A percentile compares a stretch with the other conserved stretches of the same genome.
These are phyloP conservation scores for Sminthurinus aureus DNA, from an alignment of 2,888 invertebrate species.

Conservation along the genomic window DNA sequence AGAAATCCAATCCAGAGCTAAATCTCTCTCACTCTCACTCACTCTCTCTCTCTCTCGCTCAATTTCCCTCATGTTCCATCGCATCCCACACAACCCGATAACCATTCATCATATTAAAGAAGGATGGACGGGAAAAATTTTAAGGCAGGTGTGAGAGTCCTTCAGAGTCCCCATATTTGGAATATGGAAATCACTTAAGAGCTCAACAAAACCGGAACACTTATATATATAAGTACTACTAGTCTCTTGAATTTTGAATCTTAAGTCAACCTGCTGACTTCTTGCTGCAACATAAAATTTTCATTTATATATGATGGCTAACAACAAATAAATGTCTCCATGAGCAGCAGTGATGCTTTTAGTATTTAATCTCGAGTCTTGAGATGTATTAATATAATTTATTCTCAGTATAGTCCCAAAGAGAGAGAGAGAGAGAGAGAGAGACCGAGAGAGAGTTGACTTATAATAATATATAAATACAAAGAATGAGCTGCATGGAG, in stretches of 20 bases:
- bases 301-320: too few species aligned
- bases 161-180: conserved; percentile 33
- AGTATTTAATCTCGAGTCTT: too few species aligned
- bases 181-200: conserved; percentile 37
- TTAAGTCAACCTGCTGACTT: background rate
- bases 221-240: background rate
- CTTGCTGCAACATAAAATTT: too few species aligned
- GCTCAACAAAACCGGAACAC: conserved; percentile 36
- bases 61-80: conserved; percentile 12
- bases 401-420: too few species aligned
- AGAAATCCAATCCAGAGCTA: background rate
- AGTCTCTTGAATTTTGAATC: background rate
- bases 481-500: too few species aligned
- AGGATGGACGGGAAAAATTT: conserved; percentile 28
- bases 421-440: too few species aligned
- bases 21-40: background rate
- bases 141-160: conserved; percentile 38
- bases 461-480: too few species aligned
- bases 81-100: conserved; percentile 24
- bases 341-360: too few species aligned
- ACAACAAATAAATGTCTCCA: too few species aligned
- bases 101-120: conserved; percentile 30
- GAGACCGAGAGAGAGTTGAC: too few species aligned
- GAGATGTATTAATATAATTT: too few species aligned
- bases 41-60: background rate